These are phyloP conservation scores for Acanthopleura granulata DNA, from an alignment of 2,888 invertebrate genomes.

Conservation along the genomic window DNA sequence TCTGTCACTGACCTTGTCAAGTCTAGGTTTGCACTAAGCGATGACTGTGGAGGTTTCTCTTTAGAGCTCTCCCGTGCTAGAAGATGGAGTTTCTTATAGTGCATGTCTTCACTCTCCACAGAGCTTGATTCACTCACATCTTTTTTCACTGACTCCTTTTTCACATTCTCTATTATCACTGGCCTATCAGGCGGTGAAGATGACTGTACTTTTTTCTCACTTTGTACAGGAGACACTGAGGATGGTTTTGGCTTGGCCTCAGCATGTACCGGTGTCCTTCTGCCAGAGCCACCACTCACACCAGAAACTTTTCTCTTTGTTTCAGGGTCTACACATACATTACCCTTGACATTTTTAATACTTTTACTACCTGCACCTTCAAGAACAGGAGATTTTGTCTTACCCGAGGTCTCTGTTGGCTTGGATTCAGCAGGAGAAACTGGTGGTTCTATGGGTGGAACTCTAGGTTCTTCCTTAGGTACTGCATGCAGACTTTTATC, in stretches of 20 bases:
- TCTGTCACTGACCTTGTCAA: slow-evolving; percentile 62
- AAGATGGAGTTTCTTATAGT: slow-evolving; percentile 64
- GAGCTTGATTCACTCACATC: background rate
- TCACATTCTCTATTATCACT: background rate
- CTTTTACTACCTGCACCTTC: background rate
- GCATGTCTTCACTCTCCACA: slow-evolving; percentile 43
- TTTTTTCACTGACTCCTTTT: background rate
- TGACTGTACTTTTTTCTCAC: slow-evolving; percentile 1
- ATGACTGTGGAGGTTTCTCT: background rate
- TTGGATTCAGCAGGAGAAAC: background rate
- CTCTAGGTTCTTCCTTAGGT: background rate
- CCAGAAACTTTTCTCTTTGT: background rate
- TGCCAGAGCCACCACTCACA: slow-evolving; percentile 1
- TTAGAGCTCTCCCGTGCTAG: slow-evolving; percentile 39
- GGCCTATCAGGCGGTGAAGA: background rate
- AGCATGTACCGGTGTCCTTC: slow-evolving; percentile 27
- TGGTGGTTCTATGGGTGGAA: background rate
- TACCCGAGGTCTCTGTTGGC: background rate
- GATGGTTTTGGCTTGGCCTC: slow-evolving; percentile 32
- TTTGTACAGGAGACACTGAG: slow-evolving; percentile 23
- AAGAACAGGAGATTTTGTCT: background rate
- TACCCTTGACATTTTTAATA: background rate
- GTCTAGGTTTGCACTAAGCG: slow-evolving; percentile 50
- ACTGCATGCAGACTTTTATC: background rate
- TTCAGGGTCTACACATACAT: background rate